Conservation (phyloP, 2,797 vertebrate genomes). For the Eptatretus atami region DNA sequence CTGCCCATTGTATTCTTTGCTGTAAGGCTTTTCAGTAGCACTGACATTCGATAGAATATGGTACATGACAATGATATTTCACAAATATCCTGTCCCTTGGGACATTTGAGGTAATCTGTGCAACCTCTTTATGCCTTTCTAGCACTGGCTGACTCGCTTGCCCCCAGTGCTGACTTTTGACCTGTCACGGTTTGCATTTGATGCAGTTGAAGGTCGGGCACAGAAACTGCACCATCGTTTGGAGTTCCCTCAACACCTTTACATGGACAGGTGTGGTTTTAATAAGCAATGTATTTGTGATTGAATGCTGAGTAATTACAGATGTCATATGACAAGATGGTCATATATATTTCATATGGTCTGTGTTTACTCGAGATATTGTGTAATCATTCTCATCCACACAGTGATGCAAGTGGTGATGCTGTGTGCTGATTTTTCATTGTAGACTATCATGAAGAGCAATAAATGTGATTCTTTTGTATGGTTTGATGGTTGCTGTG, state of each 20-base stretch:
- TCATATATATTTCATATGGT: no score
- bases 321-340: no score
- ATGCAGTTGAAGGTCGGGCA: constrained; percentile 67
- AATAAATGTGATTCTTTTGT: no score
- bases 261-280: constrained; percentile 54
- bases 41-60: constrained; percentile 9
- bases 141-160: constrained; percentile 87
- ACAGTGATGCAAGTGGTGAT: no score
- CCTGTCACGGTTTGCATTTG: constrained; percentile 83
- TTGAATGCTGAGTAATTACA: no score
- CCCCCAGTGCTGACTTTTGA: constrained; percentile 85
- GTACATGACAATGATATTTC: not conserved
- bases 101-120: constrained; percentile 10
- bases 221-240: constrained; percentile 95
- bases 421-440: no score
- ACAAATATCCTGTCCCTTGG: constrained; percentile 4
- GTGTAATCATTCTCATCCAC: no score
- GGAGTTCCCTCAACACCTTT: constrained; percentile 62
- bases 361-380: no score
- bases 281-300: no score
- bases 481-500: not conserved
- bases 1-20: no score
- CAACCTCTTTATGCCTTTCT: constrained; percentile 13
- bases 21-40: not conserved
- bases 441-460: no score